Percentiles rank a stretch among this genome's conserved stretches.
These are phyloP conservation scores for Aphelenchoides avenae DNA, from an alignment of 1,140 invertebrate genomes.

Conservation along the genomic window DNA sequence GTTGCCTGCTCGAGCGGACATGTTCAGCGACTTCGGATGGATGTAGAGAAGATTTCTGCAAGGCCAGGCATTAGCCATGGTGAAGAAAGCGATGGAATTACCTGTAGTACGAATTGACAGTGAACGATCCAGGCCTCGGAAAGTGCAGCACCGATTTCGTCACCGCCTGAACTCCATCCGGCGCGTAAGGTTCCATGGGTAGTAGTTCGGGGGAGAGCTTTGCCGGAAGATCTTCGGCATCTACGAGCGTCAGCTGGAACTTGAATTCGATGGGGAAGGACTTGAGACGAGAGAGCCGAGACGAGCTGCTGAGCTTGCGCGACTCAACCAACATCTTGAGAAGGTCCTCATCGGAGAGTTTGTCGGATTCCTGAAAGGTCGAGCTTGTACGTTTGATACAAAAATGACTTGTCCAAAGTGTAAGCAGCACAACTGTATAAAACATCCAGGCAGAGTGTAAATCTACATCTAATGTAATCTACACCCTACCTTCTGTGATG, in stretches of 20 bases:
- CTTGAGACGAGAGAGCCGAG: constrained; percentile 81
- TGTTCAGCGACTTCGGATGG: constrained; percentile 78
- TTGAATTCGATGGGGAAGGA: constrained; percentile 79
- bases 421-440: no score
- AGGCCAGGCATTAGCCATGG: constrained; percentile 3
- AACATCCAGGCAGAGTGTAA: no score
- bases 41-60: constrained; percentile 79
- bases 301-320: constrained; percentile 73
- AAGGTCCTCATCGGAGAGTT: constrained; percentile 83
- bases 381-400: no score
- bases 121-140: constrained; percentile 71
- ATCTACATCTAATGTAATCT: no score
- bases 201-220: constrained; percentile 80
- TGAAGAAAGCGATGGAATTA: constrained; percentile 6
- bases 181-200: constrained; percentile 69
- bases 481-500: no score
- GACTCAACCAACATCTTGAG: constrained; percentile 87
- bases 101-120: constrained; percentile 73
- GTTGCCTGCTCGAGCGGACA: constrained; percentile 70
- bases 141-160: constrained; percentile 86
- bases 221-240: constrained; percentile 71
- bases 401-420: no score
- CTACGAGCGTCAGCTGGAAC: constrained; percentile 82
- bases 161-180: constrained; percentile 75
- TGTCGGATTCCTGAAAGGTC: constrained; percentile 73